phyloP scores from a whole-genome alignment of 2,888 invertebrate genomes.

The Hylaea fasciaria region DNA sequence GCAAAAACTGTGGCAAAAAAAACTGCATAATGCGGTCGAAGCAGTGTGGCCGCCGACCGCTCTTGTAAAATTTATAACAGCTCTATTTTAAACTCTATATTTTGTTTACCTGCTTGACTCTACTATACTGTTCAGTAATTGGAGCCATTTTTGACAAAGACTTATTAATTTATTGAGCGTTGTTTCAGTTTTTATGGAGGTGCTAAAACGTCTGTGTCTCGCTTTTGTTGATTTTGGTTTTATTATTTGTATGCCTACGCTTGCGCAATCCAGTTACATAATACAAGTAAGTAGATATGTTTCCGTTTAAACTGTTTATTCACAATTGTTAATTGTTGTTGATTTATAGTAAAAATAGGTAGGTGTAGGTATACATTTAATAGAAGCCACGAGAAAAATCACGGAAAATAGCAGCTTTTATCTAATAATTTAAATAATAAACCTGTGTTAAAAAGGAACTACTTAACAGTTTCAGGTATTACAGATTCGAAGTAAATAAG shows the following conservation, averaged over 20 bases:
- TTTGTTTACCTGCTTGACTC: constrained; percentile 82
- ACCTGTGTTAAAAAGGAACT: no score
- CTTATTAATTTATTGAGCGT: constrained; percentile 83
- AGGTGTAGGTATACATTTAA: no score
- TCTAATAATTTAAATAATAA: no score
- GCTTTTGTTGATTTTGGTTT: constrained; percentile 52
- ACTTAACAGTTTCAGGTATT: no score
- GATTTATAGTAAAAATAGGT: no score
- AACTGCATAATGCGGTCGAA: constrained; percentile 78
- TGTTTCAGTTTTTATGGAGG: constrained; percentile 79
- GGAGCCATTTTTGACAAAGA: constrained; percentile 82
- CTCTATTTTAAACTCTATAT: constrained; percentile 84
- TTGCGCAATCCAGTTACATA: no score
- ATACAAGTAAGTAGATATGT: no score
- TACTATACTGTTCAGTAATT: constrained; percentile 79
- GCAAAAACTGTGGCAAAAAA: constrained; percentile 77
- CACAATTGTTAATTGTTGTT: no score
- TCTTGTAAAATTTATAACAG: constrained; percentile 84
- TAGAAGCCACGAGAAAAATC: no score
- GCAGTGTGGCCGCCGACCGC: constrained; percentile 69
- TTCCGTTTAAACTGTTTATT: no score
- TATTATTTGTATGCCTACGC: constrained; percentile 36
- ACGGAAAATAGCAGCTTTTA: no score
- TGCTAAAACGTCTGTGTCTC: constrained; percentile 74
- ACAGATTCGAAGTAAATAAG: neutral